Percentiles rank a stretch among this genome's conserved stretches.
phyloP scores from a whole-genome alignment of 2,888 invertebrate genomes.

The Sphaeridia pumilis region DNA sequence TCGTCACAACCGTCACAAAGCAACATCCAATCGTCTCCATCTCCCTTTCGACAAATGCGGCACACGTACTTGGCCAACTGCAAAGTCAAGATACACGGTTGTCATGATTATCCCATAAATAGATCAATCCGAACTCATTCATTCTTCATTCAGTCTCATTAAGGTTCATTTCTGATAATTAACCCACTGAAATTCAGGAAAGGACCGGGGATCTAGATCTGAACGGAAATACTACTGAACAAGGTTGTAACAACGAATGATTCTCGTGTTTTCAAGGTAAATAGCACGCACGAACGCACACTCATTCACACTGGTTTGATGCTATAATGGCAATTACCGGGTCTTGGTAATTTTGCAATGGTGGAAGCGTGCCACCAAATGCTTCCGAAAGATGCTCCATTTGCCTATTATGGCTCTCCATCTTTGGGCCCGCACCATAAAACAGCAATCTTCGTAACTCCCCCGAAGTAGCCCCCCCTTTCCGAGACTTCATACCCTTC shows the following conservation, averaged over 20 bases:
- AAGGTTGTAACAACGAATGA: no score
- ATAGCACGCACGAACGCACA: no score
- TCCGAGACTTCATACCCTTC: not conserved
- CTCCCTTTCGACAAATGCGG: slow-evolving; percentile 82
- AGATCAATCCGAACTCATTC: no score
- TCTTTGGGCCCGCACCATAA: slow-evolving; percentile 70
- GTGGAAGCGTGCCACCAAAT: slow-evolving; percentile 4
- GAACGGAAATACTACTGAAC: no score
- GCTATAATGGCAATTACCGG: slow-evolving; percentile 14
- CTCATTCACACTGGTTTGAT: no score
- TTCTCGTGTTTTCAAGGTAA: no score
- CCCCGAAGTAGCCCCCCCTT: slow-evolving; percentile 38
- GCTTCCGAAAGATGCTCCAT: slow-evolving; percentile 15
- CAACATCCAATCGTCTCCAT: slow-evolving; percentile 87
- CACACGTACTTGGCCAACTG: slow-evolving; percentile 87
- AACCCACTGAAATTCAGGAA: no score
- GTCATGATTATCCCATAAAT: no score
- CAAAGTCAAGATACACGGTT: no score
- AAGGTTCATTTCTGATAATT: no score
- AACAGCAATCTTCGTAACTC: slow-evolving; percentile 62
- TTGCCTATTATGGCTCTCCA: slow-evolving; percentile 50
- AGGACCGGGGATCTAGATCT: no score
- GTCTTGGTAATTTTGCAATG: slow-evolving; percentile 2
- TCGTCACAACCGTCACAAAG: slow-evolving; percentile 96
- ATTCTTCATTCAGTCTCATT: no score